These are phyloP conservation scores for Aix galericulata DNA, from an alignment of 2,113 vertebrate species.

Conservation along the genomic window DNA sequence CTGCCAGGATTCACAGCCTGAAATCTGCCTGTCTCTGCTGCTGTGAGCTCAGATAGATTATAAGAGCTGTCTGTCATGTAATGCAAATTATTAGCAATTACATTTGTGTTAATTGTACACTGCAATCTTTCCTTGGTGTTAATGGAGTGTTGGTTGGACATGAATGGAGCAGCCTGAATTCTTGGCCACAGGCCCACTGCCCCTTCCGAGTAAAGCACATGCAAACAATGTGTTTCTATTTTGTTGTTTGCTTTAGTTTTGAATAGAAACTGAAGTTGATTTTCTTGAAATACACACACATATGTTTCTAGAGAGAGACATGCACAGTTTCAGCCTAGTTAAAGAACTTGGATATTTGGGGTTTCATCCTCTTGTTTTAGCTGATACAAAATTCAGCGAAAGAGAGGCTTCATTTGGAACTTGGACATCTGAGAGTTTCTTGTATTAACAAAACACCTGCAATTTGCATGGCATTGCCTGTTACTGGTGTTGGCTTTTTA, in stretches of 20 bases:
- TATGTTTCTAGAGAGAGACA: too few relatives aligned
- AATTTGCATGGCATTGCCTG: fast-evolving
- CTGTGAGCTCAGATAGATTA: neutral
- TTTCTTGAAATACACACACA: neutral
- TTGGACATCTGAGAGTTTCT: neutral
- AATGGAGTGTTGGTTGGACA: neutral
- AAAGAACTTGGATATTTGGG: neutral
- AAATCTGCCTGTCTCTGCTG: neutral
- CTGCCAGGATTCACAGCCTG: neutral
- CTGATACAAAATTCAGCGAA: neutral
- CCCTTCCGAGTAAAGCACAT: neutral
- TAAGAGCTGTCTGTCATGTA: neutral
- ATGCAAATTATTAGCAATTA: neutral
- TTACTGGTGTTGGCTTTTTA: too few relatives aligned
- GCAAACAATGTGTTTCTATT: fast-evolving
- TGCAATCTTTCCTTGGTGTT: neutral
- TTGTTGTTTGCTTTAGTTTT: neutral
- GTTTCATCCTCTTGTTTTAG: neutral
- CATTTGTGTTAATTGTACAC: neutral
- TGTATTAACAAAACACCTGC: fast-evolving
- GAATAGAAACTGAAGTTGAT: neutral
- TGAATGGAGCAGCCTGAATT: neutral
- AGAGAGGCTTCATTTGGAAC: neutral
- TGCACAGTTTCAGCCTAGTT: neutral
- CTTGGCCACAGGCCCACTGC: neutral